These are phyloP conservation scores for Myotis daubentonii DNA, from an alignment of 2,797 vertebrate species.

Conservation along the genomic window DNA sequence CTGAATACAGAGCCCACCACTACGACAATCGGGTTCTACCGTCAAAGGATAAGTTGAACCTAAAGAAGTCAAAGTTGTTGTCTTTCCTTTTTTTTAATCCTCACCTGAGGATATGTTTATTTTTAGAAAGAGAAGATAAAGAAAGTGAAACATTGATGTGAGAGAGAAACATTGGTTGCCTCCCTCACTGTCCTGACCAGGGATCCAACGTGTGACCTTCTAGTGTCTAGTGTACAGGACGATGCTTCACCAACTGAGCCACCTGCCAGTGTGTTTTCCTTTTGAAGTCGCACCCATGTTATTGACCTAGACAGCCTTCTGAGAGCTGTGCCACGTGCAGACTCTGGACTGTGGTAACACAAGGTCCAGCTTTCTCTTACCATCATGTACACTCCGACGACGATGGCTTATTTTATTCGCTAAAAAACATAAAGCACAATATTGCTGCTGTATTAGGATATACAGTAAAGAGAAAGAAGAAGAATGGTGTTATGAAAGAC, in stretches of 20 bases:
- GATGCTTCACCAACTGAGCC: too few relatives aligned
- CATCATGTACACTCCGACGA: neutral
- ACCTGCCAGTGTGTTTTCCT: too few relatives aligned
- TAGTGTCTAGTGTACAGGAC: too few relatives aligned
- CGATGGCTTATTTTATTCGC: neutral
- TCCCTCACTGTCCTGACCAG: too few relatives aligned
- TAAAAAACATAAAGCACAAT: neutral
- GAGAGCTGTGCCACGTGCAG: neutral
- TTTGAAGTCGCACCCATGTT: neutral
- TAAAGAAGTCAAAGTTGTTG: conserved; percentile 15
- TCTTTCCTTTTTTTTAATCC: neutral
- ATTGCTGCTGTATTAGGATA: neutral
- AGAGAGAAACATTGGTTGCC: too few relatives aligned
- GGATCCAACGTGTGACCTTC: too few relatives aligned
- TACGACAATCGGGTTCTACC: neutral
- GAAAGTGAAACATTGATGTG: too few relatives aligned
- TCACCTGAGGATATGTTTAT: too few relatives aligned
- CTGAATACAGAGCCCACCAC: neutral
- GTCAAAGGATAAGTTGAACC: conserved; percentile 2
- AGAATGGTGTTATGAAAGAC: too few relatives aligned
- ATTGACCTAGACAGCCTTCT: neutral
- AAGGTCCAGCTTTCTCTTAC: neutral
- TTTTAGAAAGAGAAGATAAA: too few relatives aligned
- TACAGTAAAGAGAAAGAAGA: neutral
- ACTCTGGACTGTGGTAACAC: too few relatives aligned